These are phyloP conservation scores for Drosophila fungiperda DNA, from an alignment of 2,888 invertebrate species.

Conservation along the genomic window DNA sequence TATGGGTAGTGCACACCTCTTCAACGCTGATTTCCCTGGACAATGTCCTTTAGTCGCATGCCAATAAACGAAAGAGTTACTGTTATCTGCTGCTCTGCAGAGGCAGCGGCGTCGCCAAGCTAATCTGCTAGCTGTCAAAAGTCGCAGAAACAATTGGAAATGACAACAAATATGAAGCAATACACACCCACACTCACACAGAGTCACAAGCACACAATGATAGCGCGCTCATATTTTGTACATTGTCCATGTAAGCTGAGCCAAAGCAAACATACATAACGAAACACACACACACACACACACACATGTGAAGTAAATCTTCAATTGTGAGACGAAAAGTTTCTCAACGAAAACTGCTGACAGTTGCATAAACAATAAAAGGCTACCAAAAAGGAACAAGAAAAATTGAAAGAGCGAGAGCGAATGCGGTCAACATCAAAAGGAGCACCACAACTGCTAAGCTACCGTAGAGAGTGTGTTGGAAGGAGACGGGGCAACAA, in stretches of 20 bases:
- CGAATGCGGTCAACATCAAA: slow-evolving; percentile 77
- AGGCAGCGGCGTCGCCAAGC: slow-evolving; percentile 68
- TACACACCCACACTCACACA: slow-evolving; percentile 27
- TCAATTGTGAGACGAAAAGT: slow-evolving; percentile 56
- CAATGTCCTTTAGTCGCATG: slow-evolving; percentile 45
- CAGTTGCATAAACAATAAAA: slow-evolving; percentile 79
- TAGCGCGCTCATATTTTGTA: slow-evolving; percentile 20
- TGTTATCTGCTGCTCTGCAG: slow-evolving; percentile 33
- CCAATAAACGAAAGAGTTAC: slow-evolving; percentile 20
- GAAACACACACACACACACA: slow-evolving; percentile 10
- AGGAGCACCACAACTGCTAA: slow-evolving; percentile 39
- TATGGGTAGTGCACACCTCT: not conserved
- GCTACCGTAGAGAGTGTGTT: slow-evolving; percentile 3
- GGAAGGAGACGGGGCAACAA: not conserved
- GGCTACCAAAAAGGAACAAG: slow-evolving; percentile 26
- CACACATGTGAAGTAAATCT: slow-evolving; percentile 44
- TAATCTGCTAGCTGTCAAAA: slow-evolving; percentile 76
- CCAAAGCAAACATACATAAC: slow-evolving; percentile 47
- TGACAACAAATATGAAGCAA: slow-evolving; percentile 75
- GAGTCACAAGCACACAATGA: slow-evolving; percentile 17
- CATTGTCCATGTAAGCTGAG: slow-evolving; percentile 44
- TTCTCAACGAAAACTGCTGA: slow-evolving; percentile 72
- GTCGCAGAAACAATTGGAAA: slow-evolving; percentile 76
- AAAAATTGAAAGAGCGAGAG: slow-evolving; percentile 3
- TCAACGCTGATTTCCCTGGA: slow-evolving; percentile 63